Base-by-base conservation (phyloP, 2,797 vertebrate genomes). In the Lutjanus argentimaculatus region DNA sequence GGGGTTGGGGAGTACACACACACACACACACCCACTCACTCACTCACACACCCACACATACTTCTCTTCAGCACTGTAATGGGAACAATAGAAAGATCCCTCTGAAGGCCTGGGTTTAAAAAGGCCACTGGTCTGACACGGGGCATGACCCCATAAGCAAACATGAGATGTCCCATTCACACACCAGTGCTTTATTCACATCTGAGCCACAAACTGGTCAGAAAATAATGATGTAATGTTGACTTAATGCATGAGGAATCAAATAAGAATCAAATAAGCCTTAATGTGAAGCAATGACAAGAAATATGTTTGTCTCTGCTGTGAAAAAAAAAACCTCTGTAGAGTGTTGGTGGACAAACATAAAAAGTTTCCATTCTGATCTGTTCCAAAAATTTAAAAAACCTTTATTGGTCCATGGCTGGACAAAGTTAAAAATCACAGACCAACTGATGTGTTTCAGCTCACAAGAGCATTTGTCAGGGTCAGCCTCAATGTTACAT, bases 81-180 rank as follows among this genome's bases (percentile, higher is more conserved):
- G 87, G 83, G 85, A 94, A 95, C 93, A 94, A 94, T 94, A 82
- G 93, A 67, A 66, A 85, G 83, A 91, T 82, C 86, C 87, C 80
- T 90, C 79, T 75, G 87, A 87, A 83, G 81, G 84, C 30, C 80
- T 68, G 25, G 82, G 76, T 75, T 82, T 74, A 81, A 74, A 85
- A 86, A 85, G 85, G 58, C 88, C 88, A 79, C 67, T 58, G 86
- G 79, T 77, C 79, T 72, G 79, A 81, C 84, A 77, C 53, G 67
- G 90, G 91, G 67, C 92, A 80, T 1, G 91, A 93, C 91, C 94
- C 84, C 55, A 57, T 75, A 55, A 69, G 85, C 90, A 95, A 94
- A 95, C 90, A 90, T 2, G 57, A 48, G 67, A 69, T 75, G 63
- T 82, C 78, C 79, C 85, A 84, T 89, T 93, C 77, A 82, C 80